Conservation (phyloP, 2,113 vertebrate species). For the Lophotis ruficrista region DNA sequence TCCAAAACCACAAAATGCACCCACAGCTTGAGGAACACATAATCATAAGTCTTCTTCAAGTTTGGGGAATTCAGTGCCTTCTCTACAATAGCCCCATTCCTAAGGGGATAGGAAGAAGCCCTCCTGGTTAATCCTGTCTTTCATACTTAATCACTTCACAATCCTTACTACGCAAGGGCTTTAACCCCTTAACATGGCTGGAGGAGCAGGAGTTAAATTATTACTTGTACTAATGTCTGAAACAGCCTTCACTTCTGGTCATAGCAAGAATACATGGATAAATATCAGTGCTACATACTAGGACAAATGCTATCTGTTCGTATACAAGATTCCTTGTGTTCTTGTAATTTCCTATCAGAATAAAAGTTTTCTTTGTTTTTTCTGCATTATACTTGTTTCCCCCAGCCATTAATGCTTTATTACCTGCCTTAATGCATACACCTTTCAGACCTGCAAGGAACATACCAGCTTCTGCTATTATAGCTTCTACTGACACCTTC, state of each 20-base stretch:
- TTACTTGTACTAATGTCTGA: background rate
- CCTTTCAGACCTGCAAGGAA: background rate
- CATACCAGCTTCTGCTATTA: background rate
- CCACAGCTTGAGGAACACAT: background rate
- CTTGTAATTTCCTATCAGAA: background rate
- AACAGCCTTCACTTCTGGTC: background rate
- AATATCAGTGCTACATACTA: background rate
- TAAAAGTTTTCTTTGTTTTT: background rate
- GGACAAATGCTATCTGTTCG: background rate
- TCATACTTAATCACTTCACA: background rate
- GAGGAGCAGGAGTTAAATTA: background rate
- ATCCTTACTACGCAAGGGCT: background rate
- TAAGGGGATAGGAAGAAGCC: background rate
- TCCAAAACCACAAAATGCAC: background rate
- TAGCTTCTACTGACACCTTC: background rate
- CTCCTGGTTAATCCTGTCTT: background rate
- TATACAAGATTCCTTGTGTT: background rate
- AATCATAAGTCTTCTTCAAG: background rate
- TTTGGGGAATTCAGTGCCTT: background rate
- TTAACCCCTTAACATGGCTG: background rate
- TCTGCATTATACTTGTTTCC: background rate
- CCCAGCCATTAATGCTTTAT: background rate
- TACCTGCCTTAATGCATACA: background rate
- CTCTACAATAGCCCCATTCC: background rate
- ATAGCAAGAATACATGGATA: background rate